These are phyloP conservation scores for Calameuta filiformis DNA, from an alignment of 2,888 invertebrate species.

Conservation along the genomic window DNA sequence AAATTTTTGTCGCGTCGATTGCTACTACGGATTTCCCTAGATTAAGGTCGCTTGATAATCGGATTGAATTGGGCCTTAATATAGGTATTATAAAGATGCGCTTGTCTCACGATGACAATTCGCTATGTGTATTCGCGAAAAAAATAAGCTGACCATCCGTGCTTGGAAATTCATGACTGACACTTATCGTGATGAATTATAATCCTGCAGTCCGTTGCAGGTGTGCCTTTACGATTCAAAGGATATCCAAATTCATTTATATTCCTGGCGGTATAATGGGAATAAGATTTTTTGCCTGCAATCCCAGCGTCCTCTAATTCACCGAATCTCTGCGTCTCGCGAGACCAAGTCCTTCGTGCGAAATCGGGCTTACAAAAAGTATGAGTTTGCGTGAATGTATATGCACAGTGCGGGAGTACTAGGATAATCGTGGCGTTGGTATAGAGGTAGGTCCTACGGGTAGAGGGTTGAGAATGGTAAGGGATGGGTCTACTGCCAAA, in stretches of 20 bases:
- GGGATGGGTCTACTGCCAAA: slow-evolving; percentile 59
- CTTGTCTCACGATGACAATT: not conserved
- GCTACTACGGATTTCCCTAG: not conserved
- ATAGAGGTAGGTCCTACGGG: slow-evolving; percentile 19
- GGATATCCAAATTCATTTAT: not conserved
- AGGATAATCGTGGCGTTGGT: slow-evolving; percentile 28
- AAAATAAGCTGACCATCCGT: not conserved
- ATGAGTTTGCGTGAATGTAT: slow-evolving; percentile 13
- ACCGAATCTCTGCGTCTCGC: not conserved
- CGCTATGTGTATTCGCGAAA: not conserved
- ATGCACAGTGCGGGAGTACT: slow-evolving; percentile 4
- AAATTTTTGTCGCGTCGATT: not conserved
- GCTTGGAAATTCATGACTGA: not conserved
- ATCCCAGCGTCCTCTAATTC: not conserved
- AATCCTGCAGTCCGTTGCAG: not conserved
- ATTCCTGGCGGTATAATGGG: not conserved
- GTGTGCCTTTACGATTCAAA: not conserved
- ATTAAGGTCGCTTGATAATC: slow-evolving; percentile 20
- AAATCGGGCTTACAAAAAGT: slow-evolving; percentile 7
- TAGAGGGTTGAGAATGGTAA: slow-evolving; percentile 14
- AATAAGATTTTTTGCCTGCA: not conserved
- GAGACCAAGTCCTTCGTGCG: not conserved
- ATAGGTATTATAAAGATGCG: slow-evolving; percentile 31
- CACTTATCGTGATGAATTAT: not conserved
- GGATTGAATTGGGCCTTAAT: slow-evolving; percentile 31